These are phyloP conservation scores for Coelopa pilipes DNA, from an alignment of 2,888 invertebrate species.

Conservation along the genomic window DNA sequence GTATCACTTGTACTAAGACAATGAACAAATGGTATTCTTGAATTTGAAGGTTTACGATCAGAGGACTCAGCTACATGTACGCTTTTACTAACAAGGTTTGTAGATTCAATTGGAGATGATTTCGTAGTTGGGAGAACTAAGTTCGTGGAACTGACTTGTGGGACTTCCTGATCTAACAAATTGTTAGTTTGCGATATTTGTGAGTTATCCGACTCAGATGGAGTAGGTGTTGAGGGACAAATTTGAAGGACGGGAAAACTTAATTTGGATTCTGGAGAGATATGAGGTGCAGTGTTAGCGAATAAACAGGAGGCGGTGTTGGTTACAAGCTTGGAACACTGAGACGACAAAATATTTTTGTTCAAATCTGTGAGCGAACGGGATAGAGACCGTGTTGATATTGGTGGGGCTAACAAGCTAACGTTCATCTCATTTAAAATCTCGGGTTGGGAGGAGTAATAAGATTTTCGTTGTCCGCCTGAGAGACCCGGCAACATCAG, in stretches of 20 bases:
- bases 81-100: not conserved
- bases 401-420: not conserved
- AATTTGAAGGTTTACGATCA: not conserved
- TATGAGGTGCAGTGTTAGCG: slow-evolving; percentile 26
- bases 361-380: slow-evolving; percentile 45
- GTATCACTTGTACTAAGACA: slow-evolving; percentile 19
- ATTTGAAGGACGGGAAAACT: slow-evolving; percentile 56
- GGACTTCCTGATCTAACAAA: not conserved
- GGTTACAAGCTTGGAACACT: slow-evolving; percentile 3
- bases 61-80: not conserved
- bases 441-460: slow-evolving; percentile 61
- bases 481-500: slow-evolving; percentile 35
- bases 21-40: slow-evolving; percentile 6
- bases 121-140: not conserved
- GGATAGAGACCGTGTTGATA: slow-evolving; percentile 45
- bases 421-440: slow-evolving; percentile 40
- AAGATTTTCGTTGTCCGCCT: slow-evolving; percentile 49
- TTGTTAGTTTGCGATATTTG: slow-evolving; percentile 41
- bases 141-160: not conserved
- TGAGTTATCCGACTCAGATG: slow-evolving; percentile 59
- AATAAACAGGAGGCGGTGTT: slow-evolving; percentile 18
- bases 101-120: not conserved
- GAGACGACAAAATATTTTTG: not conserved
- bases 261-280: slow-evolving; percentile 36
- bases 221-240: slow-evolving; percentile 62